Base-by-base conservation (phyloP, 2,888 invertebrate species). In the Adelphocoris suturalis region DNA sequence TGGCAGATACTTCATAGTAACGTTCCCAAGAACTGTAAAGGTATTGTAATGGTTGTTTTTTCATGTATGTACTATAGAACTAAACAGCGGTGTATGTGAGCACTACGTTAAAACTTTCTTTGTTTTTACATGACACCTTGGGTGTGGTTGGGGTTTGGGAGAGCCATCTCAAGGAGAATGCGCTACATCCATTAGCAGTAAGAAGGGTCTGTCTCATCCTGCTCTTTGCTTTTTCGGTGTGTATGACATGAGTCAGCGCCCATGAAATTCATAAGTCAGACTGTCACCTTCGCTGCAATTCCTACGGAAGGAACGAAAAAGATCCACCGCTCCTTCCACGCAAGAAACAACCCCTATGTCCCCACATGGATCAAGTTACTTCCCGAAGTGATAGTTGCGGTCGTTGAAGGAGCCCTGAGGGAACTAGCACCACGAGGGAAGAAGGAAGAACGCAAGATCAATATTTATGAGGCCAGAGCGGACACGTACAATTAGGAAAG, bases 361-460 rank as follows among this genome's bases (percentile, higher is more conserved):
- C 19, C 27, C 61, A 86, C 68, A 68, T 86, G 75, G 61, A 86
- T 86, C 86, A 86, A 68, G 86, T 86, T 86, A 47, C 86, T 52
- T n/a, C n/a, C 37, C 46, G 46, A 46, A n/a, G 46, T n/a, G 46
- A 46, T 78, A 19, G 28, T 37, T 16, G 37, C 13, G 16, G 78
- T 0, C 47, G 37, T n/a, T 16, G 16, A 78, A 76, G 16, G 37
- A 47, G 78, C 47, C 4, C 28, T 14, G 16, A 46, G 78, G 7
- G 78, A 37, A 37, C 78, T n/a, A 13, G n/a, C 78, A 47, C 47
- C 16, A 46, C 11, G 47, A 47, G 37, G 78, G 76, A 37, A 37
- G 7, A 37, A 37, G 37, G 7, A 37, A 75, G 86, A 85, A 28
- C 76, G n/a, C 13, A 19, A 75, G 68, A 86, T 86, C 86, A 86